phyloP scores from a whole-genome alignment of 1,140 invertebrate genomes.

The Monomorium pharaonis region DNA sequence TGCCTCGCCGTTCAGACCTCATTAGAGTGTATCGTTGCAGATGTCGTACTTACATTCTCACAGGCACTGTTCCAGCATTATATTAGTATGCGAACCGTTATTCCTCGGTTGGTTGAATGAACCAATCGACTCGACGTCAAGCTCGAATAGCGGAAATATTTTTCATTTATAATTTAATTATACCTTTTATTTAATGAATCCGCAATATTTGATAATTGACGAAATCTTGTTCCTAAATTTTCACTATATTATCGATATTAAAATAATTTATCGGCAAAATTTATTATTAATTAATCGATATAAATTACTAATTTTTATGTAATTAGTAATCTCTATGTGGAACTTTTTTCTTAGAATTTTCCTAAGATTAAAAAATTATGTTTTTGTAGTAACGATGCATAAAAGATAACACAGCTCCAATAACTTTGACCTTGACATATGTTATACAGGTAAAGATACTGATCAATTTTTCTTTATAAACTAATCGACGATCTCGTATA shows the following conservation, averaged over 20 bases:
- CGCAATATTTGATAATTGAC: neutral
- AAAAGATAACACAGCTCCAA: too few relatives aligned
- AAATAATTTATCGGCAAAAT: neutral
- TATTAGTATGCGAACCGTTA: neutral
- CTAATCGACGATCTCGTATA: too few relatives aligned
- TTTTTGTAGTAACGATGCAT: too few relatives aligned
- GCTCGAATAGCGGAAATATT: neutral
- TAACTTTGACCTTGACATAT: too few relatives aligned
- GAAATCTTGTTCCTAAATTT: neutral
- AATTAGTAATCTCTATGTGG: neutral
- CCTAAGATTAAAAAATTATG: neutral
- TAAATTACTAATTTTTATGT: too few relatives aligned
- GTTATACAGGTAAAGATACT: too few relatives aligned
- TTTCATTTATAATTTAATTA: neutral
- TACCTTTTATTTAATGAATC: neutral
- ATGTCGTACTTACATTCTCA: slow-evolving; percentile 32
- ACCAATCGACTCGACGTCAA: neutral
- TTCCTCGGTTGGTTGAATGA: neutral
- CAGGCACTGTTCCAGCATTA: neutral
- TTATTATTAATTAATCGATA: neutral
- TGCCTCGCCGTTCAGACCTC: slow-evolving; percentile 20
- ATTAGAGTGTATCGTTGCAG: slow-evolving; percentile 20
- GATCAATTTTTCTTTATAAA: too few relatives aligned
- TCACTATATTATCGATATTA: neutral
- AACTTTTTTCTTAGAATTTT: neutral